Evolutionary conservation across 2,888 invertebrate genomes (phyloP).

Genomic region (Coenonympha glycerion): DNA sequence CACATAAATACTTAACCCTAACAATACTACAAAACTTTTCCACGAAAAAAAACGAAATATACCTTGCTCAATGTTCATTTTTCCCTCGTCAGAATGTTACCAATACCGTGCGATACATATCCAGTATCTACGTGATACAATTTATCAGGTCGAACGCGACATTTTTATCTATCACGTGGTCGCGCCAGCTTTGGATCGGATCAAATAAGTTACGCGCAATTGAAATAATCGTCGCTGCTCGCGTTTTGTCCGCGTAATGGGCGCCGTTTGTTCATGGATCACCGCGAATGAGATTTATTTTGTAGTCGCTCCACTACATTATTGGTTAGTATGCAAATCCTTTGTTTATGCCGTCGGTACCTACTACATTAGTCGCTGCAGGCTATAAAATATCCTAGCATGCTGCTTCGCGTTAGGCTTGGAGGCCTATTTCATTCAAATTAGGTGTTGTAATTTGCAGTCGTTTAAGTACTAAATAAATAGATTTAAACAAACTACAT

Average conservation of each 20-base stretch:
- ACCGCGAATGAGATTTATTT: slow-evolving; percentile 8
- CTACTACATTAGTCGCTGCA: neutral
- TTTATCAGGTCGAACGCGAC: slow-evolving; percentile 15
- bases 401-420: neutral
- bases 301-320: slow-evolving; percentile 3
- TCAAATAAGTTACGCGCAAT: slow-evolving; percentile 17
- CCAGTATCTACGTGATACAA: slow-evolving; percentile 8
- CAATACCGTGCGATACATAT: neutral
- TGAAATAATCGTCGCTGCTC: slow-evolving; percentile 15
- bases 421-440: neutral
- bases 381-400: neutral
- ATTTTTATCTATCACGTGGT: slow-evolving; percentile 23
- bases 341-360: neutral
- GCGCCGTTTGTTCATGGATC: slow-evolving; percentile 10
- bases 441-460: no score
- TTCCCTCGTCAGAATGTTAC: neutral
- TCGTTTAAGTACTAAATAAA: no score
- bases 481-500: no score
- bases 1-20: no score
- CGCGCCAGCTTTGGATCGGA: slow-evolving; percentile 7
- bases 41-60: no score
- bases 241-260: slow-evolving; percentile 9
- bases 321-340: slow-evolving; percentile 4
- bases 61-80: neutral
- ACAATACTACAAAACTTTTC: no score